Evolutionary conservation across 2,797 vertebrate species (phyloP), one percentile per base, ranked within the genome.

Genomic region (Hyperoplus immaculatus): DNA sequence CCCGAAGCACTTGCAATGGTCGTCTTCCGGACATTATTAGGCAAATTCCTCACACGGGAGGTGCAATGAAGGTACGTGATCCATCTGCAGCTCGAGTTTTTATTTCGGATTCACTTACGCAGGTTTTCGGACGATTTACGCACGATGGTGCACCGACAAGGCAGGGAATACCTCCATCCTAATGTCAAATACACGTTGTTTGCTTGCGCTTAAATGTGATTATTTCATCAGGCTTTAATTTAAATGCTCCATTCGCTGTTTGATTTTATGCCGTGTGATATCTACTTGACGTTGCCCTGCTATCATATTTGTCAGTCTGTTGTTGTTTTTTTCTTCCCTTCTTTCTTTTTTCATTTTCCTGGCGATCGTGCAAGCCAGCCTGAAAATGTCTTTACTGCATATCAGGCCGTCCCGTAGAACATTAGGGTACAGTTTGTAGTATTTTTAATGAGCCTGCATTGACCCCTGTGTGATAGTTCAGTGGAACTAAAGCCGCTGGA

Each of bases 31-130:
- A 87, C 86, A 86, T 91, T 90, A 90, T 87, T 90, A 89, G 85
- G 85, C 91, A 91, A 29, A 90, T 93, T 94, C 92, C 91, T 91
- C 88, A 53, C 74, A 79, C 91, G 61, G 89, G 90, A 94, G 91
- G 91, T 85, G 89, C 87, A 88, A 96, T 96, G 95, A 96, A 95
- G 95, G 95, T 96, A 94, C 0, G 86, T 84, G 76, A 49, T 14
- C 42, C 2, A n/a, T 16, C 60, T 45, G 42, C 55, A 29, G 10
- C 5, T 21, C 29, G 29, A 29, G 29, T 13, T 1, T 14, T 3
- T 2, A 1, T 3, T 59, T 9, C 8, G 47, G 51, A 15, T 77
- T 14, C 4, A 14, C 39, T 63, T 3, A 11, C 7, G 68, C 39
- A 45, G 29, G 46, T 76, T 51, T 53, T 11, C 39, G 3, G 21